Evolutionary conservation across 2,113 vertebrate species (phyloP).

Genomic region (Tretioscincus oriximinensis): DNA sequence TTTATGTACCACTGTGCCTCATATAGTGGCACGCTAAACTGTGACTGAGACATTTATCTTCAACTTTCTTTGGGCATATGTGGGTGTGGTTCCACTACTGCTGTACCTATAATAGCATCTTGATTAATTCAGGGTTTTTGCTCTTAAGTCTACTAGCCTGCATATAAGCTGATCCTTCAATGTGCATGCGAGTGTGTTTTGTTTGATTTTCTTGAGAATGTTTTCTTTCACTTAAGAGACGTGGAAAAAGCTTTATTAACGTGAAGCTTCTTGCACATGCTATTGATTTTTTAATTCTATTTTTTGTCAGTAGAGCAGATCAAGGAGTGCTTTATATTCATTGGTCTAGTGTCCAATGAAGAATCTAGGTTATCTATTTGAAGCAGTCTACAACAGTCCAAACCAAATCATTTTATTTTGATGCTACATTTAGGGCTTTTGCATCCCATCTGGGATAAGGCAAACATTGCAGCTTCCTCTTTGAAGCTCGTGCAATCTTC

Average conservation of each 20-base stretch:
- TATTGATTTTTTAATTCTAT: neutral
- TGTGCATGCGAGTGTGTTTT: neutral
- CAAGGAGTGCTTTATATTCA: too few species aligned
- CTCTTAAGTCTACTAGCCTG: neutral
- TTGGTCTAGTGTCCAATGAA: too few species aligned
- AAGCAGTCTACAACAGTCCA: too few species aligned
- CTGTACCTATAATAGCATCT: neutral
- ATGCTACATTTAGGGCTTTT: too few species aligned
- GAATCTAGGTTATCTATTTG: too few species aligned
- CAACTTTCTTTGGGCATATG: neutral
- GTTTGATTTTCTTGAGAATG: neutral
- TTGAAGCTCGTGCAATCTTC: too few species aligned
- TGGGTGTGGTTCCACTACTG: too few species aligned
- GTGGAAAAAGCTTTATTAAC: neutral
- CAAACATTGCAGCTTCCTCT: too few species aligned
- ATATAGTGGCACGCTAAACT: neutral
- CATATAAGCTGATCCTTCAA: neutral
- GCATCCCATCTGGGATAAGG: too few species aligned
- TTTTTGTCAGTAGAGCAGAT: too few species aligned
- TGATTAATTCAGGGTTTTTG: neutral
- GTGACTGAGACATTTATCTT: neutral
- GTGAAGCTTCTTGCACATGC: neutral
- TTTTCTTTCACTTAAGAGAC: neutral
- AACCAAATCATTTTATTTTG: too few species aligned
- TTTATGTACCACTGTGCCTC: neutral